Evolutionary conservation across 2,113 vertebrate genomes (phyloP).

Genomic region (Oncorhynchus masou): DNA sequence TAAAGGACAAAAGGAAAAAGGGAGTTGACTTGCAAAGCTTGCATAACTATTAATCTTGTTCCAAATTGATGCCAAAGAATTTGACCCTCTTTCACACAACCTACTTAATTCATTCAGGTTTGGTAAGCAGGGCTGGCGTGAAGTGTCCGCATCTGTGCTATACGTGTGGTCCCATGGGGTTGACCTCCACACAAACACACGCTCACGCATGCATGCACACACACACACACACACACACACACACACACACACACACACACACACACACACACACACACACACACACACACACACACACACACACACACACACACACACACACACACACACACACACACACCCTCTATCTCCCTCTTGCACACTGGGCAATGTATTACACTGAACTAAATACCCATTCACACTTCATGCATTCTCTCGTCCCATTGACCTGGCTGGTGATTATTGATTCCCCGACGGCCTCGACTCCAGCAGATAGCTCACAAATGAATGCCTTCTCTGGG

Average conservation of each 20-base stretch:
- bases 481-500: conserved; percentile 49
- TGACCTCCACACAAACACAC: conserved; percentile 26
- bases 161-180: conserved; percentile 18
- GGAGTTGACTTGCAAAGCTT: conserved; percentile 32
- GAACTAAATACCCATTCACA: conserved; percentile 72
- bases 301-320: too few species aligned
- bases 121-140: conserved; percentile 31
- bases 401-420: conserved; percentile 64
- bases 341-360: conserved; percentile 30
- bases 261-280: not conserved
- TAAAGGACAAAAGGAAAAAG: conserved; percentile 38
- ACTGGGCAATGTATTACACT: conserved; percentile 66
- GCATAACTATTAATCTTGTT: conserved; percentile 48
- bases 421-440: conserved; percentile 68
- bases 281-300: too few species aligned
- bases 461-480: conserved; percentile 26
- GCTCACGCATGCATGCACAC: not conserved
- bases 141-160: conserved; percentile 32
- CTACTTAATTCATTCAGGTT: conserved; percentile 58
- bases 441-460: conserved; percentile 62
- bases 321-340: too few species aligned
- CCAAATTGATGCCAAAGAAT: conserved; percentile 56
- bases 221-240: conserved; percentile 8
- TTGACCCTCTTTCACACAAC: conserved; percentile 56
- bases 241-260: conserved; percentile 31